These are phyloP conservation scores for Myotis yumanensis DNA, from an alignment of 2,113 vertebrate species.

Conservation along the genomic window DNA sequence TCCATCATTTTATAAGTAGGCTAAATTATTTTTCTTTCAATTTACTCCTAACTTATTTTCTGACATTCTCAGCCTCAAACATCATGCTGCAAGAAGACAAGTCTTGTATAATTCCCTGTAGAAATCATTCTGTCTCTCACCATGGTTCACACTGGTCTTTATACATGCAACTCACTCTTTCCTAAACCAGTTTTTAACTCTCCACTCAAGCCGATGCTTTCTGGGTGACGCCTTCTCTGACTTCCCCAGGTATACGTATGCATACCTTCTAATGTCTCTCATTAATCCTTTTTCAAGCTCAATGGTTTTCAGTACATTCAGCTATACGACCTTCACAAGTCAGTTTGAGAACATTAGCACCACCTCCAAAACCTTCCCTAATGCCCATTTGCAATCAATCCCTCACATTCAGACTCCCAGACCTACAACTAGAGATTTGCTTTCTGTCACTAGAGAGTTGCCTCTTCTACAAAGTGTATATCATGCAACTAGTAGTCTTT, in stretches of 20 bases:
- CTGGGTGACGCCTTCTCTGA: neutral
- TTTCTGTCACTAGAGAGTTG: neutral
- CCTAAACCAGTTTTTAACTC: neutral
- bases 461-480: neutral
- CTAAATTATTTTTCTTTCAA: slow-evolving; percentile 13
- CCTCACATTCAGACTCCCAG: neutral
- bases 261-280: neutral
- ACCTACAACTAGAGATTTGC: neutral
- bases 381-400: neutral
- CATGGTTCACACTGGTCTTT: neutral
- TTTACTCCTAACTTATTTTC: slow-evolving; percentile 22
- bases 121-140: neutral
- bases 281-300: neutral
- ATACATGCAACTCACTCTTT: neutral
- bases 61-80: slow-evolving; percentile 4
- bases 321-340: neutral
- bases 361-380: neutral
- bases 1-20: neutral
- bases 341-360: slow-evolving; percentile 13
- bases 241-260: neutral
- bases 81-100: neutral
- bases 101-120: neutral
- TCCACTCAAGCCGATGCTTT: neutral
- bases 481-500: neutral
- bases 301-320: neutral